Evolutionary conservation across 2,797 vertebrate genomes (phyloP), one percentile per base, ranked within the genome.

Genomic region (Erpetoichthys calabaricus): DNA sequence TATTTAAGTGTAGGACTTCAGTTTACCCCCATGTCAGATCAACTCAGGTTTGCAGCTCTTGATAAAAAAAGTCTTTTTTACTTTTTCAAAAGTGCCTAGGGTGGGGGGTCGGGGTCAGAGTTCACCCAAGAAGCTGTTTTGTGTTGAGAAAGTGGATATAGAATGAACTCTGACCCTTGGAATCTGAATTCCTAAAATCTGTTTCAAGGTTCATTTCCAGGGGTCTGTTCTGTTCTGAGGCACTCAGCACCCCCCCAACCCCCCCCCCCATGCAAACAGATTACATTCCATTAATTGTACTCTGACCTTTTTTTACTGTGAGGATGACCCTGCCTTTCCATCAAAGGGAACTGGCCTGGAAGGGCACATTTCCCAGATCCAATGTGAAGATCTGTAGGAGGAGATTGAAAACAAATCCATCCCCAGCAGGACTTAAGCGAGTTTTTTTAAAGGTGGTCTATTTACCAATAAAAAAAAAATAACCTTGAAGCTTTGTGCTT

Each of bases 101-200:
- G 25, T 25, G 25, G 25, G 42, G 45, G 54, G 58, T 55, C 51
- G 64, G 58, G 60, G 61, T 68, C 64, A 44, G 67, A 71, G 73
- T 74, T 60, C 59, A 63, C n/a, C 25, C 47, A 67, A 71, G 67
- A 79, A 71, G 47, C 47, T 49, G 67, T 76, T 80, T 76, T 59
- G 47, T 76, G 62, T 68, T 57, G 53, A 61, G 64, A 71, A 78
- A 81, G 79, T 81, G 73, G 70, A 81, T 79, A 76, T 63, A 69
- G 63, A 8, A 47, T 59, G 70, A 76, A 75, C 74, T 74, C 67
- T 78, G 70, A 73, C 73, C 76, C 68, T 46, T 58, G 50, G 59
- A 50, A 69, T 75, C 79, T 74, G 64, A 62, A 68, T 68, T 75
- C 73, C 47, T 49, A 49, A 49, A 49, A 7, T n/a, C 47, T n/a